These are phyloP conservation scores for Pterocles gutturalis DNA, from an alignment of 2,113 vertebrate species.

Conservation along the genomic window DNA sequence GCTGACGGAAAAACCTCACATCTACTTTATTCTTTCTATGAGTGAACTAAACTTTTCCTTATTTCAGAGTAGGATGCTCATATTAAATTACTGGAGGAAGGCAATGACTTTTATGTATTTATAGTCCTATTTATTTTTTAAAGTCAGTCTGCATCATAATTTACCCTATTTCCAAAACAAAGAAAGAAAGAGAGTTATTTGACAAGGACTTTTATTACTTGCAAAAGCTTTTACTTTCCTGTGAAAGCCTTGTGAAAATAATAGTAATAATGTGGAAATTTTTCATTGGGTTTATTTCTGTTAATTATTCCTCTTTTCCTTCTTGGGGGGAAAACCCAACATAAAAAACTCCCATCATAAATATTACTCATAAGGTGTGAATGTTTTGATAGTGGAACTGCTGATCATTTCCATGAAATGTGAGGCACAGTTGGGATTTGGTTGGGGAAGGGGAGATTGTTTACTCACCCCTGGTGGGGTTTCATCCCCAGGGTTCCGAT, in stretches of 20 bases:
- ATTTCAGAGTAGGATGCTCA: constrained; percentile 47
- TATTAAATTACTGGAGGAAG: constrained; percentile 55
- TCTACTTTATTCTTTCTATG: constrained; percentile 65
- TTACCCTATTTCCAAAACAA: constrained; percentile 55
- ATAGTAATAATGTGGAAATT: constrained; percentile 53
- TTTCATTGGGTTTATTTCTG: constrained; percentile 47
- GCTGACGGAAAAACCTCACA: constrained; percentile 55
- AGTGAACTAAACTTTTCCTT: constrained; percentile 68
- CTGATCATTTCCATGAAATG: constrained; percentile 69
- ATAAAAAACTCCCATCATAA: constrained; percentile 63
- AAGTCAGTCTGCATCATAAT: constrained; percentile 63
- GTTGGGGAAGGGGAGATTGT: constrained; percentile 24
- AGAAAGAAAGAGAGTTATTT: constrained; percentile 28
- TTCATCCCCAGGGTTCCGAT: constrained; percentile 29
- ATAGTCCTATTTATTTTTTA: constrained; percentile 64
- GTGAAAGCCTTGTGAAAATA: constrained; percentile 60
- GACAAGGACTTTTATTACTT: constrained; percentile 65
- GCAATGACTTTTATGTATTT: constrained; percentile 64
- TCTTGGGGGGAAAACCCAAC: constrained; percentile 4
- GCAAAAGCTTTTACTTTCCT: constrained; percentile 61
- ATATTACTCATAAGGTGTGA: constrained; percentile 68
- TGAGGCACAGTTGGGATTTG: constrained; percentile 43
- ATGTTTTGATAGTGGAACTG: constrained; percentile 63
- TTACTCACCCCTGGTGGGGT: constrained; percentile 53
- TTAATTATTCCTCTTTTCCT: constrained; percentile 53